These are phyloP conservation scores for Dastarcus helophoroides DNA, from an alignment of 2,888 invertebrate species.

Conservation along the genomic window DNA sequence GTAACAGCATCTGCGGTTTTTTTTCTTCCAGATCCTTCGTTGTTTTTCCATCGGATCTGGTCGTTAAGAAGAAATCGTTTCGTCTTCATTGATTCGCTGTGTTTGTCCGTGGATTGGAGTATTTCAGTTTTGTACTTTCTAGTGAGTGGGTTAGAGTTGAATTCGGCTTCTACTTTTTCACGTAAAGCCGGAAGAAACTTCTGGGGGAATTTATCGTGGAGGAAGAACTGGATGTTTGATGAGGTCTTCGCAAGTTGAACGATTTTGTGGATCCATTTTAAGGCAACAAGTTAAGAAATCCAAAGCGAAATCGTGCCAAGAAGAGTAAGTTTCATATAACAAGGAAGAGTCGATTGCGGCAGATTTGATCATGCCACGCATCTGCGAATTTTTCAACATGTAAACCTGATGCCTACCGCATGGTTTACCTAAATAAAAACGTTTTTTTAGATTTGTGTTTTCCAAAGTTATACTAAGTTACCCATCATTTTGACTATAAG, in stretches of 20 bases:
- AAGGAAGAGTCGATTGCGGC: conserved; percentile 17
- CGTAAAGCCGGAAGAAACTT: conserved; percentile 54
- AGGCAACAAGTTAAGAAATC: conserved; percentile 41
- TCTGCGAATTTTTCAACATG: conserved; percentile 36
- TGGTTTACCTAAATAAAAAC: conserved; percentile 33
- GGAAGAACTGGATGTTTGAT: conserved; percentile 54
- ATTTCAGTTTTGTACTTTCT: conserved; percentile 34
- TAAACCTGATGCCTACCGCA: conserved; percentile 38
- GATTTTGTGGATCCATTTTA: conserved; percentile 52
- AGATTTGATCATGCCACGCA: conserved; percentile 34
- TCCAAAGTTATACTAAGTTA: conserved; percentile 22
- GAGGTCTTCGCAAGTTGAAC: conserved; percentile 52
- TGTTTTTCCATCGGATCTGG: conserved; percentile 30
- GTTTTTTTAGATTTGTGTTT: not conserved
- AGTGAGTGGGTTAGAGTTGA: conserved; percentile 43
- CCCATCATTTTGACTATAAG: conserved; percentile 71
- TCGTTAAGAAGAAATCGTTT: conserved; percentile 19
- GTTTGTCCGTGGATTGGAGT: conserved; percentile 31
- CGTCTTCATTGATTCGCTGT: conserved; percentile 22
- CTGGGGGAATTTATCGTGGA: conserved; percentile 53
- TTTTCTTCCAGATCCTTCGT: no score
- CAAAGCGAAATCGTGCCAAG: conserved; percentile 24
- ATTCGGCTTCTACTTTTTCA: conserved; percentile 51
- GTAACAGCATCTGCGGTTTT: conserved; percentile 6
- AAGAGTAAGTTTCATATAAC: conserved; percentile 10